These are phyloP conservation scores for Acyrthosiphon pisum DNA, from an alignment of 1,140 invertebrate species.

Conservation along the genomic window DNA sequence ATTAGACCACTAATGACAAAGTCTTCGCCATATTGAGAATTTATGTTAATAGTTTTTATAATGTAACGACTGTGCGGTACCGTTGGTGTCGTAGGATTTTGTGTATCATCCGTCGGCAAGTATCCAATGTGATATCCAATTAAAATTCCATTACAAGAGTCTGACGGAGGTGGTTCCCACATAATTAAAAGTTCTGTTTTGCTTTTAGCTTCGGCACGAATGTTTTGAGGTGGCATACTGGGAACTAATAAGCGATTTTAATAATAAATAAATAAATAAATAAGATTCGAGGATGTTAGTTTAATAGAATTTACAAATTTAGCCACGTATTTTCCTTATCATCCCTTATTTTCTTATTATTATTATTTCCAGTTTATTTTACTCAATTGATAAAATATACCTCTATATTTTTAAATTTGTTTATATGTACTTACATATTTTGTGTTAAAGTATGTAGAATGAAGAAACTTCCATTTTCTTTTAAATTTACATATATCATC, in stretches of 20 bases:
- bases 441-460: too few species aligned
- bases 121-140: constrained; percentile 93
- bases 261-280: neutral
- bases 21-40: constrained; percentile 71
- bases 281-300: neutral
- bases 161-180: constrained; percentile 87
- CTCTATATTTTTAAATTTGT: too few species aligned
- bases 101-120: constrained; percentile 66
- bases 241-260: constrained; percentile 72
- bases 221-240: constrained; percentile 82
- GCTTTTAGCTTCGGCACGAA: constrained; percentile 84
- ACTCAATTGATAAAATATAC: neutral
- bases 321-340: neutral
- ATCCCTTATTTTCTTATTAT: neutral
- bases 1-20: constrained; percentile 73
- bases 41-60: constrained; percentile 76
- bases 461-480: too few species aligned
- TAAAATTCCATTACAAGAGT: constrained; percentile 90
- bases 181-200: constrained; percentile 87
- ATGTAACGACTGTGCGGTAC: constrained; percentile 68
- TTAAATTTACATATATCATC: too few species aligned
- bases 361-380: neutral
- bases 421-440: too few species aligned
- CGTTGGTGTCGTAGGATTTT: constrained; percentile 60
- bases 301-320: neutral